These are phyloP conservation scores for Platycnemis pennipes DNA, from an alignment of 2,888 invertebrate species.

Conservation along the genomic window DNA sequence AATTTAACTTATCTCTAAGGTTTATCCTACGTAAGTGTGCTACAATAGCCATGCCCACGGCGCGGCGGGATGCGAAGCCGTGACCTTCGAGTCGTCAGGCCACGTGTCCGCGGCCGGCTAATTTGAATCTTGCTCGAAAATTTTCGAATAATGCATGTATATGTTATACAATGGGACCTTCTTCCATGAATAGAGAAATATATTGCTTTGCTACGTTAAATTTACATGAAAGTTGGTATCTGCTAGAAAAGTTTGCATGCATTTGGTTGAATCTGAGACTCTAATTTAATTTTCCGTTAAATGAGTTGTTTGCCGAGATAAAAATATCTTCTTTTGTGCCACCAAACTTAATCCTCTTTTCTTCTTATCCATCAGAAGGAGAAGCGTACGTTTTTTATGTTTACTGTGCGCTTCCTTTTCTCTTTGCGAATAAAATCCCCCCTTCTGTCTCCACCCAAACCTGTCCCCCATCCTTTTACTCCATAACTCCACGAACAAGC, in stretches of 20 bases:
- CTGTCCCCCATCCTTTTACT: neutral
- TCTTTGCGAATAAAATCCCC: slow-evolving; percentile 18
- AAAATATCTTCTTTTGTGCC: neutral
- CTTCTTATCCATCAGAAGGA: slow-evolving; percentile 55
- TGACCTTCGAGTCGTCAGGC: too few relatives aligned
- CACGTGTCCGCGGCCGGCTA: too few relatives aligned
- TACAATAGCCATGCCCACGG: too few relatives aligned
- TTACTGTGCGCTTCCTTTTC: slow-evolving; percentile 11
- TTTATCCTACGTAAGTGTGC: too few relatives aligned
- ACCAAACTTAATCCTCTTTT: slow-evolving; percentile 54
- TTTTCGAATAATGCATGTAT: too few relatives aligned
- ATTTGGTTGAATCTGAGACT: neutral
- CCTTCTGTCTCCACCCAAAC: neutral
- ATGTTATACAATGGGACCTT: too few relatives aligned
- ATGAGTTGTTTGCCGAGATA: neutral
- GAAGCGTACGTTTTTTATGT: slow-evolving; percentile 21
- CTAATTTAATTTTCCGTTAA: slow-evolving; percentile 40
- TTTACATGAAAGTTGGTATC: too few relatives aligned
- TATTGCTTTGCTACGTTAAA: too few relatives aligned
- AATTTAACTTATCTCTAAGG: too few relatives aligned
- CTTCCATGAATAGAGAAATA: too few relatives aligned
- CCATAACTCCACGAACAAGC: neutral
- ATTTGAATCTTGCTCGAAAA: too few relatives aligned
- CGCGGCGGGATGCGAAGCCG: too few relatives aligned
- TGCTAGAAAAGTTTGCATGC: neutral